Conservation (phyloP, 2,113 vertebrate genomes). For the Tyto alba region DNA sequence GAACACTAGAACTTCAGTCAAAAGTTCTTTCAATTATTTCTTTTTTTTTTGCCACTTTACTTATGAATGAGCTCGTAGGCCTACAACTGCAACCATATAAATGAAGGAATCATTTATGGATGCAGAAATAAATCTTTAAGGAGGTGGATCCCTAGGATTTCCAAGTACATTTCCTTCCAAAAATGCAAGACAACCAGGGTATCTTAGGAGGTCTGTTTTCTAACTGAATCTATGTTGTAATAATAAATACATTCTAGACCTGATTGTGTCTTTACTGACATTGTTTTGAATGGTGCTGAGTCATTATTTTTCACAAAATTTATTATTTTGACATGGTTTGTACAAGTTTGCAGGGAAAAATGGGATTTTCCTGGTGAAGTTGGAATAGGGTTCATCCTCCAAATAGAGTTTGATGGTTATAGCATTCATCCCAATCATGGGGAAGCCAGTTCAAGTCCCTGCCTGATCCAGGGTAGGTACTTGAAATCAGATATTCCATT, state of each 20-base stretch:
- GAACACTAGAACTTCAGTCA: not conserved
- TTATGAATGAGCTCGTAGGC: not conserved
- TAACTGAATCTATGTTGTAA: not conserved
- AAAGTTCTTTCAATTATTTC: not conserved
- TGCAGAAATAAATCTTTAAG: not conserved
- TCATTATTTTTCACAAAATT: not conserved
- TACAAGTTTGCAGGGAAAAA: not conserved
- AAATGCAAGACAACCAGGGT: not conserved
- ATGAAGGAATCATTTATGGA: not conserved
- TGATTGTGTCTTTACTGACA: not conserved
- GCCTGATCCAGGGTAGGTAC: not conserved
- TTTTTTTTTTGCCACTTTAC: not conserved
- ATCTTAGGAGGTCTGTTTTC: not conserved
- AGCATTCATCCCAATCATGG: not conserved
- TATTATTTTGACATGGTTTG: not conserved
- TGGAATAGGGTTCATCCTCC: not conserved
- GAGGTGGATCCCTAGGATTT: not conserved
- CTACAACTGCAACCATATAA: not conserved
- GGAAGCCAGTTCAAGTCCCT: not conserved
- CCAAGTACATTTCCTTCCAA: not conserved
- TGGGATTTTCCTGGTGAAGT: not conserved
- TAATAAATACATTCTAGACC: not conserved
- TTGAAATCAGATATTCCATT: not conserved
- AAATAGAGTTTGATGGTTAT: not conserved
- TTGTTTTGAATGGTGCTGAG: not conserved